Evolutionary conservation across 2,113 vertebrate genomes (phyloP).

Genomic region (Hippocampus mohnikei): DNA sequence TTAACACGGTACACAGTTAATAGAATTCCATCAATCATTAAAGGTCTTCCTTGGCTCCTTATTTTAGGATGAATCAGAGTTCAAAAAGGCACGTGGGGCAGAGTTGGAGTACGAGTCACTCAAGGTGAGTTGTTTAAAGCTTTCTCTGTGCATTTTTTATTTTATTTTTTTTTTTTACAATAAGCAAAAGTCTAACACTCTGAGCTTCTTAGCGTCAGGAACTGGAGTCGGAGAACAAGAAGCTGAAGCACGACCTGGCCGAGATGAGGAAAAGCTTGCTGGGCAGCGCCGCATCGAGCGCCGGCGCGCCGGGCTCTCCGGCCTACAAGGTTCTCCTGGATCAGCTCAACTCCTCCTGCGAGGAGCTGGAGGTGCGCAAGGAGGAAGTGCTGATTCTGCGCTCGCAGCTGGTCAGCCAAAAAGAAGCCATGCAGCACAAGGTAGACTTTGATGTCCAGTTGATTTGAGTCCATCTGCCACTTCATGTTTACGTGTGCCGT

Average conservation of each 20-base stretch:
- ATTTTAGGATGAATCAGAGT: conserved; percentile 83
- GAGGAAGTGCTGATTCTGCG: conserved; percentile 96
- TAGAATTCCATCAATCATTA: background rate
- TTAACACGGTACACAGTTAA: background rate
- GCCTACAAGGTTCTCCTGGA: conserved; percentile 92
- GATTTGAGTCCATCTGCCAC: no score
- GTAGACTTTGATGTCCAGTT: conserved; percentile 54
- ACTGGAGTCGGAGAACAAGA: conserved; percentile 97
- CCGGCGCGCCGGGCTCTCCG: conserved; percentile 83
- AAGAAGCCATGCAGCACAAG: conserved; percentile 93
- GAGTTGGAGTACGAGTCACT: conserved; percentile 97
- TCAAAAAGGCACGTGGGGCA: conserved; percentile 85
- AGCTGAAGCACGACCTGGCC: conserved; percentile 88
- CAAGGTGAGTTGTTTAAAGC: conserved; percentile 76
- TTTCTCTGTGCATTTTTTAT: background rate
- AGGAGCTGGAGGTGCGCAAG: conserved; percentile 95
- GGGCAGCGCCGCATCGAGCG: conserved; percentile 73
- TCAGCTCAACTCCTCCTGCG: conserved; percentile 87
- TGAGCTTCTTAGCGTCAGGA: conserved; percentile 83
- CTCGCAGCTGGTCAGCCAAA: conserved; percentile 97
- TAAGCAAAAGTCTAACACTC: background rate
- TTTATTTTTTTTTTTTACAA: background rate
- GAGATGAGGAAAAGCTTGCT: conserved; percentile 86
- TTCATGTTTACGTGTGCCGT: background rate
- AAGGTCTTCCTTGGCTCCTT: background rate